Evolutionary conservation across 2,113 vertebrate species (phyloP).

Genomic region (Pachypanchax playfairii): DNA sequence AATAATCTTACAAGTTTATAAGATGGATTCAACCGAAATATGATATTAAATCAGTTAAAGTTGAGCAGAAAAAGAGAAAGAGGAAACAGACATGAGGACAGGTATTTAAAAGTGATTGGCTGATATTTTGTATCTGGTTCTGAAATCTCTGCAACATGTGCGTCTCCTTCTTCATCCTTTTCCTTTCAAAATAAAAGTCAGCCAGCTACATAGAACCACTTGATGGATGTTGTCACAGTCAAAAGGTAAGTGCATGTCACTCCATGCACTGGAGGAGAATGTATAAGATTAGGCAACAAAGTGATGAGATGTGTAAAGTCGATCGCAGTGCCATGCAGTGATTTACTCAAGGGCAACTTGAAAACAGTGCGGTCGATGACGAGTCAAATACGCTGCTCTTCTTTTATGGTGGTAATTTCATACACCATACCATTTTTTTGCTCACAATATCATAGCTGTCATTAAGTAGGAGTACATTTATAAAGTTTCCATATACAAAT

Average conservation of each 20-base stretch:
- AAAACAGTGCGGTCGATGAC: slow-evolving; percentile 65
- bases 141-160: background rate
- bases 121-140: slow-evolving; percentile 3
- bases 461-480: slow-evolving; percentile 75
- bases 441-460: slow-evolving; percentile 76
- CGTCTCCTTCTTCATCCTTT: slow-evolving; percentile 13
- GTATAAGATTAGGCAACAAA: slow-evolving; percentile 63
- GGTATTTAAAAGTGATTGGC: slow-evolving; percentile 3
- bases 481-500: slow-evolving; percentile 73
- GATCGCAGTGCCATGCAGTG: slow-evolving; percentile 30
- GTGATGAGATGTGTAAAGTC: slow-evolving; percentile 53
- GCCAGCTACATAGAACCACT: slow-evolving; percentile 57
- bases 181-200: slow-evolving; percentile 6
- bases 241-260: slow-evolving; percentile 54
- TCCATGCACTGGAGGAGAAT: slow-evolving; percentile 46
- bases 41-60: slow-evolving; percentile 17
- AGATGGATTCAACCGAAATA: slow-evolving; percentile 48
- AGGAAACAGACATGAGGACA: slow-evolving; percentile 7
- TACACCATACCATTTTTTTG: slow-evolving; percentile 46
- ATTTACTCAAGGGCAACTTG: too few species aligned
- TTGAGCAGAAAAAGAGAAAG: too few species aligned
- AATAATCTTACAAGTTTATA: slow-evolving; percentile 43
- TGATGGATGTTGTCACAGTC: slow-evolving; percentile 51
- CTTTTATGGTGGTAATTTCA: slow-evolving; percentile 26
- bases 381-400: slow-evolving; percentile 63